Percentiles rank a stretch among this genome's conserved stretches.
Conservation (phyloP, 2,113 vertebrate species). For the Pteronura brasiliensis region DNA sequence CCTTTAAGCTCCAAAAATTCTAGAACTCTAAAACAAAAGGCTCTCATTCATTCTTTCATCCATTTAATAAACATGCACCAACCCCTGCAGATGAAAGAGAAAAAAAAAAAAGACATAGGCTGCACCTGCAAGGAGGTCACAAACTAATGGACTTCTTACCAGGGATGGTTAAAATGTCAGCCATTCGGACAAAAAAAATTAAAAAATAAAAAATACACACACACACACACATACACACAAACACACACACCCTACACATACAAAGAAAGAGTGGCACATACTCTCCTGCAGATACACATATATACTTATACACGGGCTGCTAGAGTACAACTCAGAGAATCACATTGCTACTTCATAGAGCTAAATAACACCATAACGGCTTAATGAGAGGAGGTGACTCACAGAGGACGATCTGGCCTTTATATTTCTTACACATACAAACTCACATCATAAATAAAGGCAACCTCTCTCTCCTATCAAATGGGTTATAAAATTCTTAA, state of each 20-base stretch:
- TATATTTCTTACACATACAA: not conserved
- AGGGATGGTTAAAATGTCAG: not conserved
- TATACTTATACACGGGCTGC: not conserved
- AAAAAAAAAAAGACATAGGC: not conserved
- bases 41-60: not conserved
- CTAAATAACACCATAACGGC: not conserved
- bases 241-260: not conserved
- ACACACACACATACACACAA: not conserved
- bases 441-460: not conserved
- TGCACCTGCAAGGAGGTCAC: not conserved
- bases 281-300: not conserved
- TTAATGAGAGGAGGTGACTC: not conserved
- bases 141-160: not conserved
- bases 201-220: not conserved
- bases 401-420: not conserved
- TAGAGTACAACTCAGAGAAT: not conserved
- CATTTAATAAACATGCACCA: not conserved
- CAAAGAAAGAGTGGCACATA: not conserved
- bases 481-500: not conserved
- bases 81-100: not conserved
- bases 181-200: not conserved
- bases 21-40: conserved; percentile 31
- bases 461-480: not conserved
- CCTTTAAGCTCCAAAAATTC: conserved; percentile 5
- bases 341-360: not conserved